Conservation (phyloP, 2,888 invertebrate genomes). For the Eumacrocentrus americanus region DNA sequence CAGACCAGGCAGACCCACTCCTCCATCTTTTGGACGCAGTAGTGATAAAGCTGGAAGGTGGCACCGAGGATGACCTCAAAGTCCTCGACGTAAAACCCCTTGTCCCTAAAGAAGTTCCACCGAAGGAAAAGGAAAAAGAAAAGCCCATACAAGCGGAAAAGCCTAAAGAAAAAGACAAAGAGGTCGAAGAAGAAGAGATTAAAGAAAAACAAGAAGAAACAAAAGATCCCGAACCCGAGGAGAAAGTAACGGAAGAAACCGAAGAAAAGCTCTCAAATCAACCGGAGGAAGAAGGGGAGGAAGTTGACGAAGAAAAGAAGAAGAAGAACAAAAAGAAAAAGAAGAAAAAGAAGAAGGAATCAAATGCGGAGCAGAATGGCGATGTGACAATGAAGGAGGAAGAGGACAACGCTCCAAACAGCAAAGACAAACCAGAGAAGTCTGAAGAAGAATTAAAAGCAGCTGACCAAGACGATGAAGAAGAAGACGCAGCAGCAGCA, state of each 20-base stretch:
- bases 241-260: constrained; percentile 32
- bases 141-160: constrained; percentile 28
- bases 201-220: constrained; percentile 31
- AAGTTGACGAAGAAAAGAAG: constrained; percentile 1
- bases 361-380: constrained; percentile 28
- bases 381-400: constrained; percentile 23
- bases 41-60: constrained; percentile 95
- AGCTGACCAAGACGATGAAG: constrained; percentile 45
- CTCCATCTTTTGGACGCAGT: constrained; percentile 92
- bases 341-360: constrained; percentile 36
- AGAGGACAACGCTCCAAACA: constrained; percentile 26
- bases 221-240: constrained; percentile 26
- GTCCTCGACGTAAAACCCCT: constrained; percentile 71
- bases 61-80: constrained; percentile 85
- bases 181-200: constrained; percentile 23
- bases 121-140: constrained; percentile 46
- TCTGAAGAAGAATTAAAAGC: constrained; percentile 37
- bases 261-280: constrained; percentile 44
- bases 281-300: constrained; percentile 26
- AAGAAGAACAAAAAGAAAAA: constrained; percentile 24
- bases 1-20: constrained; percentile 80
- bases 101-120: constrained; percentile 35
- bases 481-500: constrained; percentile 20
- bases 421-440: too few relatives aligned
- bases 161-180: constrained; percentile 42